Base-by-base conservation (phyloP, 2,888 invertebrate genomes). In the Drosophila demipolita region DNA sequence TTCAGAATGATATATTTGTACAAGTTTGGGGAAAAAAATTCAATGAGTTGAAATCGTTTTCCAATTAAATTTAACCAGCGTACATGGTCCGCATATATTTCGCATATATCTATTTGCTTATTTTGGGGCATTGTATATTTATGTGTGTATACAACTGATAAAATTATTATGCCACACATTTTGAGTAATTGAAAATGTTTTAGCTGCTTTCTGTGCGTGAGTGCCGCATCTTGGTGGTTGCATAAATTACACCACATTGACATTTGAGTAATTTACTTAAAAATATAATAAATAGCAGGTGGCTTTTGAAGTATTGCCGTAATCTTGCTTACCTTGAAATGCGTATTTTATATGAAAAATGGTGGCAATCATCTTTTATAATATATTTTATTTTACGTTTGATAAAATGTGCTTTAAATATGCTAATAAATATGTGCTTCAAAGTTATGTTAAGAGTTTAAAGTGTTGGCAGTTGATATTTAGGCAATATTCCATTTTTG, bases 171-270 rank as follows among this genome's bases (percentile, higher is more conserved):
- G 63, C 49, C 63, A 45, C 45, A 48, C 59, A 66, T 68, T 71
- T 67, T 71, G 73, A 77, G 77, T 74, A 77, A 78, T 78, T 78
- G 78, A 66, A 78, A 77, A 62, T 69, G 60, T 58, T 64, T 66
- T 50, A 35, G 54, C n/a, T 26, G 50, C 4, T 48, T 63, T 68
- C 54, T 57, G 17, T 49, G 54, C 20, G 58, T 74, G 29, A 12
- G 15, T 52, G 45, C 36, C 50, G 29, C 35, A 65, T 61, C 45
- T 62, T 67, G 59, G 36, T 61, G 62, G 62, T n/a, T 54, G 35
- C 62, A 76, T 76, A 77, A 77, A 66, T 73, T 54, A 61, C 52
- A 48, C 66, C 66, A 58, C 63, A 60, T 61, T 73, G 68, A 60
- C 66, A 66, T 58, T 76, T 77, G 77, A 77, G 77, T 66, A 64